phyloP scores from a whole-genome alignment of 2,113 vertebrate genomes.

The Myotis yumanensis region DNA sequence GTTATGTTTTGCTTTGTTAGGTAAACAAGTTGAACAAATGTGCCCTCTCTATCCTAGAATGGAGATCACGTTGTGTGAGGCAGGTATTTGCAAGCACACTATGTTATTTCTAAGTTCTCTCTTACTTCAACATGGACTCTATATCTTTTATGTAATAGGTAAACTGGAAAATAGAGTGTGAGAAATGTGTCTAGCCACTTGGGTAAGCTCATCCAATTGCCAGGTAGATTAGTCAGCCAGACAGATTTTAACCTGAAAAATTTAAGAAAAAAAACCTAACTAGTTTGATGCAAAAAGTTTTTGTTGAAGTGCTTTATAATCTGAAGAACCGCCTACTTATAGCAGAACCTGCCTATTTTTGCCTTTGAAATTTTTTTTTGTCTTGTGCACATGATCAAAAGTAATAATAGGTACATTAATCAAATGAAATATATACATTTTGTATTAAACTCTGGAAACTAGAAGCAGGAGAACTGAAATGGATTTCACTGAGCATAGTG shows the following conservation, averaged over 20 bases:
- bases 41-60: neutral
- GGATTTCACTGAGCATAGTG: neutral
- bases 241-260: conserved; percentile 26
- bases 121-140: neutral
- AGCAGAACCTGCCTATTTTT: neutral
- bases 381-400: neutral
- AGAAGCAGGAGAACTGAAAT: neutral
- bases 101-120: neutral
- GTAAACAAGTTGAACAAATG: neutral
- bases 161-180: neutral
- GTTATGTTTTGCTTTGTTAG: conserved; percentile 34
- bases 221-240: neutral
- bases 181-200: neutral
- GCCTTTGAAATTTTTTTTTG: neutral
- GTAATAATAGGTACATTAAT: neutral
- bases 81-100: neutral
- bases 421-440: conserved; percentile 11
- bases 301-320: neutral
- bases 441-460: conserved; percentile 5
- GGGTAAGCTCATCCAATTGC: neutral
- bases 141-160: neutral
- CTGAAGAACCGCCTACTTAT: neutral
- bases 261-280: neutral
- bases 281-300: neutral
- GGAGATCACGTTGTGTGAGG: neutral